Conservation (phyloP, 1,140 invertebrate genomes). For the Drosophila hydei region DNA sequence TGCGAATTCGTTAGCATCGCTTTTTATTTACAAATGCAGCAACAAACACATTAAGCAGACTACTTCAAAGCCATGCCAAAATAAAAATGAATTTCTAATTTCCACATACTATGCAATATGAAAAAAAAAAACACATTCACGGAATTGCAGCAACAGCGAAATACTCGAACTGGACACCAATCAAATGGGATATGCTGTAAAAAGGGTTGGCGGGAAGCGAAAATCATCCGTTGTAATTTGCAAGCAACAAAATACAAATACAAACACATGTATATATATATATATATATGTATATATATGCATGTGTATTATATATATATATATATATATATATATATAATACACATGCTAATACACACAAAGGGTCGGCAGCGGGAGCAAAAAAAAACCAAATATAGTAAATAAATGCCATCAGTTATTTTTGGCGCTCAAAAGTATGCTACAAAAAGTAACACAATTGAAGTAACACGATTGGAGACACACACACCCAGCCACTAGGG, state of each 20-base stretch:
- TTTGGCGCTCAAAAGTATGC: slow-evolving; percentile 46
- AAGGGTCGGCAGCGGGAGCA: slow-evolving; percentile 4
- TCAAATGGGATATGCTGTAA: slow-evolving; percentile 16
- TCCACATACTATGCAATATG: slow-evolving; percentile 55
- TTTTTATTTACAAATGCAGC: slow-evolving; percentile 15
- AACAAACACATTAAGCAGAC: slow-evolving; percentile 29
- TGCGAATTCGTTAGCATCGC: slow-evolving; percentile 19
- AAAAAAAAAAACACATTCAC: slow-evolving; percentile 40
- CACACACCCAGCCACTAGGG: background rate
- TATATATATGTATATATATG: slow-evolving; percentile 11
- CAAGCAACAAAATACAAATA: slow-evolving; percentile 27
- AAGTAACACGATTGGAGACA: slow-evolving; percentile 5
- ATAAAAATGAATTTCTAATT: slow-evolving; percentile 78
- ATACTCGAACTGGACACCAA: slow-evolving; percentile 23
- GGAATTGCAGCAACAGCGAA: slow-evolving; percentile 19
- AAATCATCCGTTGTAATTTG: slow-evolving; percentile 72
- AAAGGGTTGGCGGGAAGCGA: slow-evolving; percentile 13
- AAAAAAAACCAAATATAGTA: slow-evolving; percentile 6
- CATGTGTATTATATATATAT: background rate
- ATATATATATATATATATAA: slow-evolving; percentile 15
- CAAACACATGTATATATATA: slow-evolving; percentile 1
- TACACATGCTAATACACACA: slow-evolving; percentile 5
- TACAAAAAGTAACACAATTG: slow-evolving; percentile 12
- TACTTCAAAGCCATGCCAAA: slow-evolving; percentile 55
- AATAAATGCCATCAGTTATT: slow-evolving; percentile 29